Evolutionary conservation across 1,140 invertebrate genomes (phyloP).

Genomic region (Drosophila saltans): DNA sequence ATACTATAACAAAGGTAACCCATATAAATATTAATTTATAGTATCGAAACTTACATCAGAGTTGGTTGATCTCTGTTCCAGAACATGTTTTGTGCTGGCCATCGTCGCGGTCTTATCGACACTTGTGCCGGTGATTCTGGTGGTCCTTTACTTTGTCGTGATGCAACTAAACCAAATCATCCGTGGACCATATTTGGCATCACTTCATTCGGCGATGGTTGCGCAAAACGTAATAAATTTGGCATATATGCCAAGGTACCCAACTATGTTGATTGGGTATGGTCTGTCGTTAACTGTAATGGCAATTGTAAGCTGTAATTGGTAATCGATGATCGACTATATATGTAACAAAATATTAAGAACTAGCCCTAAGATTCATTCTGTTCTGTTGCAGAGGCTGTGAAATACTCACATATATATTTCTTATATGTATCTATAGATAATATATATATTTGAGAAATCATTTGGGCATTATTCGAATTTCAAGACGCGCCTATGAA

Average conservation of each 20-base stretch:
- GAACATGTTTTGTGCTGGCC: slow-evolving; percentile 96
- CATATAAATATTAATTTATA: neutral
- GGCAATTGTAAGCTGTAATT: slow-evolving; percentile 78
- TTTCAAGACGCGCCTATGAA: neutral
- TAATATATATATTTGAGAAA: neutral
- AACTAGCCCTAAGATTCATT: slow-evolving; percentile 24
- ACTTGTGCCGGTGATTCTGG: slow-evolving; percentile 96
- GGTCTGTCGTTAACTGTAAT: slow-evolving; percentile 85
- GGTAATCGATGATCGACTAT: neutral
- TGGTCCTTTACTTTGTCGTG: slow-evolving; percentile 91
- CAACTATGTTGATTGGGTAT: slow-evolving; percentile 94
- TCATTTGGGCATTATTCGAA: neutral
- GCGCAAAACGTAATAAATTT: slow-evolving; percentile 94
- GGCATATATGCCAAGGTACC: slow-evolving; percentile 95
- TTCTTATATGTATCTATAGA: slow-evolving; percentile 21
- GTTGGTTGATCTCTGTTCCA: neutral
- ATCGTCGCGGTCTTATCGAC: slow-evolving; percentile 89
- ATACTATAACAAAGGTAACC: slow-evolving; percentile 88
- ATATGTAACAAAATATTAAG: neutral
- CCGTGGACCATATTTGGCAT: slow-evolving; percentile 94
- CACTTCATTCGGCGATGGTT: slow-evolving; percentile 97
- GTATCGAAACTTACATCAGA: neutral
- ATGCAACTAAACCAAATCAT: slow-evolving; percentile 84
- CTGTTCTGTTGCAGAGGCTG: slow-evolving; percentile 73
- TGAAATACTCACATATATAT: slow-evolving; percentile 59